Evolutionary conservation across 1,140 invertebrate species (phyloP), one percentile per base, ranked within the genome.

Genomic region (Bursaphelenchus mucronatus): DNA sequence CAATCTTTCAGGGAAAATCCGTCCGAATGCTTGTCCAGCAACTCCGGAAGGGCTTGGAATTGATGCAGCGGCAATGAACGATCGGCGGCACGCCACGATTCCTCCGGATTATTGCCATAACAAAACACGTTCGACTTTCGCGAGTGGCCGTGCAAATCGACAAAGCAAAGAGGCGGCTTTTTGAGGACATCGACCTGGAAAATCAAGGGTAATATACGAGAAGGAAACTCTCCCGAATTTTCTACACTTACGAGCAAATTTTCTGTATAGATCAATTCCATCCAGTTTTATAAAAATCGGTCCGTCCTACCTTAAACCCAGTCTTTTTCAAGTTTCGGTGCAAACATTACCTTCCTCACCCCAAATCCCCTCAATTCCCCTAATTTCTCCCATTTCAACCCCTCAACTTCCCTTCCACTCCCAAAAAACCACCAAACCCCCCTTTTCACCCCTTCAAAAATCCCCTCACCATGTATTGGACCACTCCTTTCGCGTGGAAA

Each of bases 131-230:
- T 93, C 84, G 91, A 90, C 79, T 88, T 86, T 44, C 90, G 84
- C 19, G 90, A 92, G 82, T 93, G 91, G 3, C 90, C 91, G 82
- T 93, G 91, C 75, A 89, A 89, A 84, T 93, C 90, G 82, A 93
- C 92, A 80, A 91, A 95, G 84, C 95, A 88, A 64, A 90, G 88
- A 21, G 93, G 87, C 82, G 54, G 52, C 40, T 63, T 72, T 41
- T 67, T 62, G 49, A 82, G 51, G 10, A 74, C 57, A 41, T 74
- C 73, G 13, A 68, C 55, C 70, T 76, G 45, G 56, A 64, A 69
- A 67, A 30, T 19, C n/a, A 59, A 11, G 15, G 40, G 11, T 15
- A 0, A 1, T 40, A 45, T n/a, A 7, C 41, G 13, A 41, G 39
- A 10, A 3, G 2, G 5, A 5, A 30, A 30, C 1, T 5, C 30